Evolutionary conservation across 2,888 invertebrate genomes (phyloP), one percentile per base, ranked within the genome.

Genomic region (Melanargia galathea): DNA sequence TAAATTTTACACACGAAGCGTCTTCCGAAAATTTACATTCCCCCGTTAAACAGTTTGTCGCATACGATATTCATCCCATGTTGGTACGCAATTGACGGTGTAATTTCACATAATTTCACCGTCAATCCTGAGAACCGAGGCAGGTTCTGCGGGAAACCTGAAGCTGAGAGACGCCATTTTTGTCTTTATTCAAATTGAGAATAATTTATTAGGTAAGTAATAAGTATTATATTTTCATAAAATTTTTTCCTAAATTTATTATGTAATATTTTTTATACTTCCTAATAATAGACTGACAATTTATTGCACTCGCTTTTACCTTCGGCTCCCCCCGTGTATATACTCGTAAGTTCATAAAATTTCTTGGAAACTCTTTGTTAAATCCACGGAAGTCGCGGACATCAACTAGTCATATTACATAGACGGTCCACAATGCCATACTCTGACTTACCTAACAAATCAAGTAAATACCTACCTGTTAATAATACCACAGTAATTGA

Each of bases 81-180:
- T 54, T 52, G 58, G 45, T 22, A 30, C 24, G 46, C 52, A 63
- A 62, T 46, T 54, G 58, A 54, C 54, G 63, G 38, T 63, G 52
- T 63, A 59, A 59, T 54, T 59, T 46, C 45, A 54, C 52, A 59
- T 63, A 63, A 63, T 63, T 63, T 49, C 52, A 33, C 54, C 46
- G 59, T 59, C 52, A 48, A 63, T 63, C 63, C 58, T 48, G 45
- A 52, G 52, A 59, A 54, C 22, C n/a, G 46, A 58, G 26, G 24
- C 58, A 45, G 20, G 30, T 54, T 59, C 46, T 20, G 38, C 26
- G 38, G 46, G 35, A 46, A 59, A n/a, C 30, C 35, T 54, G 35
- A 63, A 45, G 49, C 10, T 16, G 20, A n/a, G 13, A 33, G 3
- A 20, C 4, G 2, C 18, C 8, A 30, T 30, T 49, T 13, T 16